These are phyloP conservation scores for Taxidea taxus DNA, from an alignment of 2,113 vertebrate genomes.

Conservation along the genomic window DNA sequence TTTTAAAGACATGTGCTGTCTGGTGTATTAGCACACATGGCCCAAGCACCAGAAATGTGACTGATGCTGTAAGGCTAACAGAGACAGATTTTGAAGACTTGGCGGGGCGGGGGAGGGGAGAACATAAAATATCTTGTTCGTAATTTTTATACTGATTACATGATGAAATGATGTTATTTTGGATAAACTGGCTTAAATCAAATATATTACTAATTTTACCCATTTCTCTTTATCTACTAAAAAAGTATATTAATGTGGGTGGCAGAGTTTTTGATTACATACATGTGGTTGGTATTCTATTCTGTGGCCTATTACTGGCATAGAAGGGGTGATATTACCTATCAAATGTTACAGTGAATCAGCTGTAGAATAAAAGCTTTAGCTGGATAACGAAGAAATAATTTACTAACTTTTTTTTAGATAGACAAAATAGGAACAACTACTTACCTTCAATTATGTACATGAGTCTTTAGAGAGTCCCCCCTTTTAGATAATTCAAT, in stretches of 20 bases:
- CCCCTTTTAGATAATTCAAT: neutral
- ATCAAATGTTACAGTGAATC: neutral
- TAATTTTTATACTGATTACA: neutral
- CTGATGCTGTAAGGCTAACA: neutral
- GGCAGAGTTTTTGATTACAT: neutral
- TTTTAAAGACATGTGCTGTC: neutral
- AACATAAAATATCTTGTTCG: neutral
- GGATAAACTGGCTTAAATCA: neutral
- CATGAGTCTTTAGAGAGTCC: neutral
- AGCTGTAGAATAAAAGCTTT: neutral
- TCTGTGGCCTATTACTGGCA: neutral
- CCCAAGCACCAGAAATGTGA: neutral
- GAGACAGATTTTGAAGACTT: neutral
- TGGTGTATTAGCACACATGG: rapidly evolving
- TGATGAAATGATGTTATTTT: neutral
- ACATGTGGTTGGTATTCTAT: neutral
- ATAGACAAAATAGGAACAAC: neutral
- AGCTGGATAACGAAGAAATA: neutral
- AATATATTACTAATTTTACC: constrained; percentile 15
- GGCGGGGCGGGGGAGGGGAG: neutral
- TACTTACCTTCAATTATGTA: constrained; percentile 55
- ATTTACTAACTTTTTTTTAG: neutral
- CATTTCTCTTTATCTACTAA: neutral
- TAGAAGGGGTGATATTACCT: neutral
- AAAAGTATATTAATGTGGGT: neutral